Evolutionary conservation across 2,888 invertebrate genomes (phyloP), one percentile per base, ranked within the genome.

Genomic region (Sphinx pinastri): DNA sequence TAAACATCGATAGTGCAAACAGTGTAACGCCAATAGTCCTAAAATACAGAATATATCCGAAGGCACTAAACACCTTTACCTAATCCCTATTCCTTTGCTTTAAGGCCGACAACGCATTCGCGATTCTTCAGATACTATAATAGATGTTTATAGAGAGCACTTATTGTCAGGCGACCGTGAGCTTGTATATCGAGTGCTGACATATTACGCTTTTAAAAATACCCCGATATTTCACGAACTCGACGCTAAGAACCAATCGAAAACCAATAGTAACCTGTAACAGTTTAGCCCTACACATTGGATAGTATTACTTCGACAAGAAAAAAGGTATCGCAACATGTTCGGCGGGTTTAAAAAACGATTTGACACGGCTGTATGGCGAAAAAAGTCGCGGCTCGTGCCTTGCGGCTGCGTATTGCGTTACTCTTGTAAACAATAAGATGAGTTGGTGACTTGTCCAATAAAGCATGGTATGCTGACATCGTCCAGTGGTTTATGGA

Each of bases 311-410:
- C 84, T 82, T 77, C 74, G 76, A 82, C 83, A 82, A 78, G 83
- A 84, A 87, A 86, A 86, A 87, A 86, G 80, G 76, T 77, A 75
- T 66, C 76, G 77, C 78, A 80, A 83, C 85, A 84, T 75, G 82
- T 78, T 75, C 77, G 81, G 75, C 76, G 77, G 77, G 75, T 78
- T 79, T 76, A 79, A 80, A 83, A 84, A 86, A 82, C 81, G 80
- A 82, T 81, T 58, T 70, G 31, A 59, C 51, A 52, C 31, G 49
- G 52, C 31, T n/a, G 19, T 47, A 47, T 49, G 63, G 63, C 58
- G 63, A 63, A 63, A 63, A 63, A 63, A 63, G 45, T 63, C 16
- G 12, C 12, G 38, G 63, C 49, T 58, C 49, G 47, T 49, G 63
- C 19, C 63, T 47, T 47, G 63, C n/a, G 55, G 55, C 8, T 54